phyloP scores from a whole-genome alignment of 2,888 invertebrate genomes.

The Eupithecia vulgata region DNA sequence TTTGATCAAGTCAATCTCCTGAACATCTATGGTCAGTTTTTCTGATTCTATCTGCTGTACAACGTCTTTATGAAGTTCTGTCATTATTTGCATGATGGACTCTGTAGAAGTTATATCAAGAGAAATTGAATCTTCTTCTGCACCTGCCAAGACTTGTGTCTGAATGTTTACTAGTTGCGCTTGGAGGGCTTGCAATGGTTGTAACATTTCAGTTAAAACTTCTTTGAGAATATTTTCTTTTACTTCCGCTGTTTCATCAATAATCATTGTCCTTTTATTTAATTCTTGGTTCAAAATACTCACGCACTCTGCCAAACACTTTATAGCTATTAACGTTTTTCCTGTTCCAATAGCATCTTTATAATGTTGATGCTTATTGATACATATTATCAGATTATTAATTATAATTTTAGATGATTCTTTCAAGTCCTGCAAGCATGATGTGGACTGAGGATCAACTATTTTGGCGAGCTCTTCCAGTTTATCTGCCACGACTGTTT shows the following conservation, averaged over 20 bases:
- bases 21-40: constrained; percentile 49
- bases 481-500: constrained; percentile 47
- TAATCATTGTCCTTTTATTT: constrained; percentile 41
- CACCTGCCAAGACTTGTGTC: constrained; percentile 62
- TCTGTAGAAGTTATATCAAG: constrained; percentile 66
- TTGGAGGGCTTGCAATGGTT: constrained; percentile 66
- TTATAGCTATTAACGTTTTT: constrained; percentile 65
- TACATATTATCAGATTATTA: constrained; percentile 53
- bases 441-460: constrained; percentile 49
- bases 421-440: constrained; percentile 33
- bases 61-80: constrained; percentile 69
- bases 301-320: constrained; percentile 70
- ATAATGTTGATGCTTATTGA: constrained; percentile 64
- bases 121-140: constrained; percentile 62
- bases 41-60: constrained; percentile 60
- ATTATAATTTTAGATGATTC: constrained; percentile 48
- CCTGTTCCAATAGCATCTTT: constrained; percentile 63
- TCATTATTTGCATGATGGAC: constrained; percentile 66
- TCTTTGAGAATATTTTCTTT: constrained; percentile 52
- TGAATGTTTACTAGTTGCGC: constrained; percentile 63
- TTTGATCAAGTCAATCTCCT: constrained; percentile 61
- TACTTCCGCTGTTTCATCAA: constrained; percentile 44
- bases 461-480: constrained; percentile 53
- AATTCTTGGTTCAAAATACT: constrained; percentile 58
- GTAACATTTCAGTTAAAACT: constrained; percentile 63